phyloP scores from a whole-genome alignment of 2,888 invertebrate genomes.

The Fissipunctia ypsillon region DNA sequence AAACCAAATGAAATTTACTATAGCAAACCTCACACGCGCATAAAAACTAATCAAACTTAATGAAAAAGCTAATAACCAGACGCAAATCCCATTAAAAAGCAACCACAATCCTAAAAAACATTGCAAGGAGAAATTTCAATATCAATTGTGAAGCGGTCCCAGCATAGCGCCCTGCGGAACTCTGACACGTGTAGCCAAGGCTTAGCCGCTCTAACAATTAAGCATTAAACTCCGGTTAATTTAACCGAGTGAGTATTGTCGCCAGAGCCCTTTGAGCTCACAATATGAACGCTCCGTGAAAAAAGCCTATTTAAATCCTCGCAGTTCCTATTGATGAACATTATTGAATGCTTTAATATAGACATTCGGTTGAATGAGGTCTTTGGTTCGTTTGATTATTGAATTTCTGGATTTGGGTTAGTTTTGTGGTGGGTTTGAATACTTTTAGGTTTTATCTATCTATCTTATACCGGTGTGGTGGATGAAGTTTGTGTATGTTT shows the following conservation, averaged over 20 bases:
- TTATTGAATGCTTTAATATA: slow-evolving; percentile 72
- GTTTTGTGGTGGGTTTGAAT: slow-evolving; percentile 56
- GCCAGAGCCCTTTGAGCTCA: slow-evolving; percentile 85
- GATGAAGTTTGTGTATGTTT: neutral
- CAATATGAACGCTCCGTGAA: slow-evolving; percentile 82
- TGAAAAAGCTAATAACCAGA: slow-evolving; percentile 62
- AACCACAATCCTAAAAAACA: slow-evolving; percentile 67
- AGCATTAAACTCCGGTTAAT: slow-evolving; percentile 89
- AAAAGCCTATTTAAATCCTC: slow-evolving; percentile 84
- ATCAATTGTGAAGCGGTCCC: slow-evolving; percentile 80
- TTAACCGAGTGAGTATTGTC: slow-evolving; percentile 88
- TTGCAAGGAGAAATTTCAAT: slow-evolving; percentile 80
- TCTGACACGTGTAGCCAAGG: slow-evolving; percentile 87
- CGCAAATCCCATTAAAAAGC: slow-evolving; percentile 68
- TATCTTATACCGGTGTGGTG: neutral
- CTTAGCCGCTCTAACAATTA: slow-evolving; percentile 89
- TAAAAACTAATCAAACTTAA: slow-evolving; percentile 54
- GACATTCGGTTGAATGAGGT: slow-evolving; percentile 67
- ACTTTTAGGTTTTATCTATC: slow-evolving; percentile 28
- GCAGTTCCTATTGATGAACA: slow-evolving; percentile 74
- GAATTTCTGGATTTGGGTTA: slow-evolving; percentile 58
- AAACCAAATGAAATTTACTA: slow-evolving; percentile 17
- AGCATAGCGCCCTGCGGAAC: slow-evolving; percentile 78
- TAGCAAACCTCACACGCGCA: slow-evolving; percentile 17
- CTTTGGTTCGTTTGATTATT: slow-evolving; percentile 66